These are phyloP conservation scores for Spisula solida DNA, from an alignment of 2,888 invertebrate genomes.

Conservation along the genomic window DNA sequence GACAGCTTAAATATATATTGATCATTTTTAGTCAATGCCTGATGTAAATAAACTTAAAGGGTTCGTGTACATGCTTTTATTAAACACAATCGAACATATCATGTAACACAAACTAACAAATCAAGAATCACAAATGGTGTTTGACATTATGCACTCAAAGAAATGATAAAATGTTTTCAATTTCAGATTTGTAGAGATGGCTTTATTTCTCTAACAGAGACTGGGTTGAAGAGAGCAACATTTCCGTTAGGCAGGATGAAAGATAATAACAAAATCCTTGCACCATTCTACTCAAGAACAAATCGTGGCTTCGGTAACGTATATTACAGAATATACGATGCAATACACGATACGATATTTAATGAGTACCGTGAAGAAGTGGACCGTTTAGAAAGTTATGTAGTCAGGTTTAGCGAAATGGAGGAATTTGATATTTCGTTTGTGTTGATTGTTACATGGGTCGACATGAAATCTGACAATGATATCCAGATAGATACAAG, in stretches of 20 bases:
- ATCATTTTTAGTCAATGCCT: too few species aligned
- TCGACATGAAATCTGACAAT: background rate
- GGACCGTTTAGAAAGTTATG: background rate
- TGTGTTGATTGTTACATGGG: background rate
- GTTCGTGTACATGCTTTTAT: too few species aligned
- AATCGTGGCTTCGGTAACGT: background rate
- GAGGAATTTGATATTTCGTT: background rate
- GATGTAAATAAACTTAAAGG: too few species aligned
- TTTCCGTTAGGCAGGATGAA: background rate
- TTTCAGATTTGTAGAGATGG: constrained; percentile 16
- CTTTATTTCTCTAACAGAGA: background rate
- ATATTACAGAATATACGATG: background rate
- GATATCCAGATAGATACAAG: background rate
- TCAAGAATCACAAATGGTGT: too few species aligned
- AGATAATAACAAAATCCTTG: background rate
- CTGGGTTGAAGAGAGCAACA: background rate
- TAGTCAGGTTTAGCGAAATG: background rate
- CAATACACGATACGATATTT: background rate
- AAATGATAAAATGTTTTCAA: background rate
- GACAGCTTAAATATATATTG: too few species aligned
- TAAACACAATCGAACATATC: too few species aligned
- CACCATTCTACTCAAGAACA: background rate
- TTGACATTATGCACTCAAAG: too few species aligned
- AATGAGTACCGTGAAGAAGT: background rate
- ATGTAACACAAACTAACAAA: too few species aligned